Evolutionary conservation across 2,113 vertebrate species (phyloP), one percentile per base, ranked within the genome.

Genomic region (Neofelis nebulosa): DNA sequence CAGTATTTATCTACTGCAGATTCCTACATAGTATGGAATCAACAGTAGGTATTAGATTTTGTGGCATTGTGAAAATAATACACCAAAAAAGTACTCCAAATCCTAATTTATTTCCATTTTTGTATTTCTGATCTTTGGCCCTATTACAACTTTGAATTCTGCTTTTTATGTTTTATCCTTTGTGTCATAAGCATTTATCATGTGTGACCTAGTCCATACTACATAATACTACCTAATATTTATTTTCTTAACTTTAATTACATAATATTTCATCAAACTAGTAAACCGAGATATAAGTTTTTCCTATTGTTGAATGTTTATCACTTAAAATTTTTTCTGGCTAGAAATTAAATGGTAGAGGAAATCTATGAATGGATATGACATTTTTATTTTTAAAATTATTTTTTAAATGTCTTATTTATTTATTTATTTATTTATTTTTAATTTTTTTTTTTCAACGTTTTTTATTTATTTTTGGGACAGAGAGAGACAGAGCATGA

Each of bases 301-400:
- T 92, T 15, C n/a, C 74, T 91, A 48, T 74, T 96, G 41, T 76
- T 82, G 15, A 92, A 19, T 57, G 13, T 82, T 89, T 82, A 81
- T 52, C 15, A 52, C 19, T 65, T 65, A 29, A 5, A 84, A n/a
- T 91, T 76, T 57, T 84, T 74, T 74, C 45, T 55, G 48, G 25
- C 74, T 91, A 81, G 95, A 91, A 87, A 66, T 93, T 74, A 81
- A 91, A 16, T 81, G 80, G 76, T 80, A 65, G 33, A 86, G 27
- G 71, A 91, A 80, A 73, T 86, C 7, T 78, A 23, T 86, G 19
- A 91, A 81, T 73, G 13, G 31, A 25, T 65, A 33, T 14, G 10
- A 71, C 15, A 61, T 86, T 95, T 91, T 91, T 48, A 36, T 68
- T 85, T 76, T 45, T 57, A 41, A 66, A 66, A 65, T 76, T 55